Evolutionary conservation across 2,888 invertebrate genomes (phyloP), one percentile per base, ranked within the genome.

Genomic region (Drosophila lacicola): DNA sequence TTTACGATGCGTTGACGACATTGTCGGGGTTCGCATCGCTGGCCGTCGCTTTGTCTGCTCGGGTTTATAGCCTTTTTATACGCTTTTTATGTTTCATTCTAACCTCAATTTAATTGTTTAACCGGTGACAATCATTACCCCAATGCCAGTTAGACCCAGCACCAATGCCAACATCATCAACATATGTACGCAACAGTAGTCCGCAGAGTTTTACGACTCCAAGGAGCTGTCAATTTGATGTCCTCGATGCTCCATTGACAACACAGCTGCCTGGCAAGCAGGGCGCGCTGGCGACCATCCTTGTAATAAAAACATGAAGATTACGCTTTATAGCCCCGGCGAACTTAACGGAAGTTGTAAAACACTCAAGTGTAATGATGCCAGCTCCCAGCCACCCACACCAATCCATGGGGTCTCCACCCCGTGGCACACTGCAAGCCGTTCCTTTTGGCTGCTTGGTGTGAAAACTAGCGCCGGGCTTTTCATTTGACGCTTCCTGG

Each of bases 81-180:
- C 85, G 82, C 82, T 81, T 90, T 92, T 92, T 92, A 92, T 91
- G 91, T 90, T 84, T 89, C 81, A 90, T 91, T 91, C 88, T 86
- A 92, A 92, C 91, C 91, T 92, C 92, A 92, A 92, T 92, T 92
- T 92, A 92, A 92, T 92, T 92, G 92, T 91, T 92, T 92, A 92
- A 91, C 92, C 92, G 91, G 92, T 92, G 92, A 92, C 91, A 92
- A 92, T 90, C 90, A 92, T 92, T 91, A 90, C 90, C 90, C 90
- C 82, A 76, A 61, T 57, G 61, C 42, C 58, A 73, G 66, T 45
- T 36, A 36, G 21, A 21, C n/a, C 10, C 39, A 17, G 29, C 21
- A 21, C 34, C 54, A 67, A 60, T 29, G 57, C 9, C 56, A 57
- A 49, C 58, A 62, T 29, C 62, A 68, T 44, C 70, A 75, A 74